phyloP scores from a whole-genome alignment of 2,113 vertebrate species.

The Rutilus rutilus region DNA sequence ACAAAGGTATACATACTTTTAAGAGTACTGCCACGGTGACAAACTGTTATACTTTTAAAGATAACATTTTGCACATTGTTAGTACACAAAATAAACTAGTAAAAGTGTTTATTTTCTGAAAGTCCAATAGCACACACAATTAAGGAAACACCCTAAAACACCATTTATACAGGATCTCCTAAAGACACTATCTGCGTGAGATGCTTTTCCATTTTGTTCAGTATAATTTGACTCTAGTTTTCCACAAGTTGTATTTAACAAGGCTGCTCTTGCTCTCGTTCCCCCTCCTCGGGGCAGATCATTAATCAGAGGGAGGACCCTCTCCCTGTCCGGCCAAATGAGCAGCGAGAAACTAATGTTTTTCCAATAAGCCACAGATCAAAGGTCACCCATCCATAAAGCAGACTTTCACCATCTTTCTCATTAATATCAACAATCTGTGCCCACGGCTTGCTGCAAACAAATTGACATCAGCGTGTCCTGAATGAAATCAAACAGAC shows the following conservation, averaged over 20 bases:
- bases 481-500: background rate
- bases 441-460: background rate
- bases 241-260: conserved; percentile 19
- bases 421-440: conserved; percentile 19
- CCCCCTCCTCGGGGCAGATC: conserved; percentile 34
- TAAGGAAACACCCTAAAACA: background rate
- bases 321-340: conserved; percentile 36
- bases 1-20: background rate
- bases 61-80: background rate
- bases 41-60: background rate
- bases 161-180: background rate
- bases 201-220: background rate
- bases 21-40: background rate
- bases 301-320: conserved; percentile 49
- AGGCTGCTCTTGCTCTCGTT: background rate
- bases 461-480: background rate
- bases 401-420: conserved; percentile 3
- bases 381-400: conserved; percentile 50
- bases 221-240: background rate
- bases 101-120: background rate
- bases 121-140: background rate
- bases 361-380: conserved; percentile 55
- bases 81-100: background rate
- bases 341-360: conserved; percentile 49
- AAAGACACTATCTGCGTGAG: background rate